Evolutionary conservation across 2,888 invertebrate genomes (phyloP), one percentile per base, ranked within the genome.

Genomic region (Synergus umbraculus): DNA sequence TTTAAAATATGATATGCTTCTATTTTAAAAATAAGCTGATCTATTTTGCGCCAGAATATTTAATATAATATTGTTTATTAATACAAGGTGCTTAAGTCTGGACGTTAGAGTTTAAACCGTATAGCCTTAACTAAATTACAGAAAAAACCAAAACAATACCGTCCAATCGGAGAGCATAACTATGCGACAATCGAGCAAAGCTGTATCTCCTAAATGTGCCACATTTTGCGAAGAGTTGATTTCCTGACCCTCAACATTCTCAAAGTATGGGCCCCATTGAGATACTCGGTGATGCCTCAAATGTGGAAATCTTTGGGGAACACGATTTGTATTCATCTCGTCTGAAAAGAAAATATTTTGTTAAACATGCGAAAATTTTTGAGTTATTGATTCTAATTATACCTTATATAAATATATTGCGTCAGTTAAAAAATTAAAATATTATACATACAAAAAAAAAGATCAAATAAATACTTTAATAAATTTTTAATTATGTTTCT

Each of bases 211-310:
- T 13, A 95, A 94, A 89, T 95, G 95, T 8, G 94, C 93, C 85
- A 95, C 93, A 87, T 94, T 93, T 58, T 93, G 88, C 8, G 94
- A 94, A 83, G 94, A 94, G 86, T 94, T 94, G 85, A 94, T 93
- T 81, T 92, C 92, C 80, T 94, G 93, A 63, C 91, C 90, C 7
- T 91, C 88, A 15, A 93, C 93, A 86, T 93, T 93, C 87, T 95
- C 95, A 86, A 95, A 95, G 90, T 95, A 95, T 73, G 95, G 95
- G 43, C 96, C 96, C 94, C 95, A 95, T 88, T 96, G 96, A 82
- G 94, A 94, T 85, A 95, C 95, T 88, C 95, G 95, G 87, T 95
- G 95, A 87, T 95, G 95, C 87, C 95, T 94, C 77, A 93, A 93
- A 84, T 94, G 94, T 85, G 91, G 91, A 4, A 91, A 83, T 66